Evolutionary conservation across 2,888 invertebrate genomes (phyloP).

Genomic region (Microplitis manilae): DNA sequence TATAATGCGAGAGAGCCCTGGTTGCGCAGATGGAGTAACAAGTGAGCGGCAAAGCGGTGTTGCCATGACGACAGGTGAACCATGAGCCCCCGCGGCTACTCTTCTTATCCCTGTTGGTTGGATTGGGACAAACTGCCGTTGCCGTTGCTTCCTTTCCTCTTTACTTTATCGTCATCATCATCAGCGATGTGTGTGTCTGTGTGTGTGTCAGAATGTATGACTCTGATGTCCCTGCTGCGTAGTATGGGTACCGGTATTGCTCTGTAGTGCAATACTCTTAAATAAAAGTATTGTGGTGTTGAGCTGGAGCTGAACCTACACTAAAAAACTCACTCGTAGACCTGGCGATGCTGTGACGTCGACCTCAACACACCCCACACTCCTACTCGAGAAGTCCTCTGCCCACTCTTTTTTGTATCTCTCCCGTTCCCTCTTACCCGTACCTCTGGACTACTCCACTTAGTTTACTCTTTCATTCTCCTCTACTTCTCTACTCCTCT

Average conservation of each 20-base stretch:
- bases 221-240: constrained; percentile 18
- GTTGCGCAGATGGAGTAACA: constrained; percentile 70
- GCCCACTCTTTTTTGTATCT: constrained; percentile 29
- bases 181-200: background rate
- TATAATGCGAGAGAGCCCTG: constrained; percentile 55
- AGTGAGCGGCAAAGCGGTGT: constrained; percentile 71
- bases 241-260: background rate
- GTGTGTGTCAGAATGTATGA: no score
- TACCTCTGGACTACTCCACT: constrained; percentile 1
- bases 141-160: constrained; percentile 24
- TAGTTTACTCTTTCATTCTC: constrained; percentile 36
- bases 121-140: constrained; percentile 22
- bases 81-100: constrained; percentile 57
- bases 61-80: constrained; percentile 72
- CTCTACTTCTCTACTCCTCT: constrained; percentile 24
- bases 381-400: background rate
- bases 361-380: constrained; percentile 40
- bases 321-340: constrained; percentile 30
- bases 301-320: background rate
- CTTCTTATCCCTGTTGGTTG: constrained; percentile 28
- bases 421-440: constrained; percentile 1
- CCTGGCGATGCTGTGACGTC: constrained; percentile 43
- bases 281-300: background rate
- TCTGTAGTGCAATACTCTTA: constrained; percentile 10
- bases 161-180: constrained; percentile 4